Evolutionary conservation across 1,140 invertebrate genomes (phyloP), one percentile per base, ranked within the genome.

Genomic region (Achatina immaculata): DNA sequence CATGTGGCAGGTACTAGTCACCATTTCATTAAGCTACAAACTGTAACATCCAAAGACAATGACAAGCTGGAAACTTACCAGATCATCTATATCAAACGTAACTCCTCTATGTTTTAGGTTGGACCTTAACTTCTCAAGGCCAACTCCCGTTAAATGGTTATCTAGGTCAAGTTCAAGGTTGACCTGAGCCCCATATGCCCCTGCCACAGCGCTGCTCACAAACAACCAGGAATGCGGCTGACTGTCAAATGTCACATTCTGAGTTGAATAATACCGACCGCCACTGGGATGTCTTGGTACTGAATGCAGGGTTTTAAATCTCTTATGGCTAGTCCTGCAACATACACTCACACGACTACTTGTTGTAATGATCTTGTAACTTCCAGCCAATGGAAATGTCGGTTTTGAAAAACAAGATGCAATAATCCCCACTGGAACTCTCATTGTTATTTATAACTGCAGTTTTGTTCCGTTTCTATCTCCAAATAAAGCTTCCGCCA

Each of bases 221-320:
- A 80, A 80, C 11, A 80, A 68, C 78, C 78, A 80, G 28, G 78
- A 80, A 0, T 31, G 42, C 38, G 78, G 78, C 58, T 80, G 78
- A 43, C 72, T 58, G 0, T 80, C 78, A 45, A 78, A 76, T 4
- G 74, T 62, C 14, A 73, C 31, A 34, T 7, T 71, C 28, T 51
- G 40, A 31, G 40, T 34, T 28, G 43, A 73, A 48, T 24, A 62
- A 31, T 28, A 62, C 14, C n/a, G 51, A 6, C 6, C 51, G n/a
- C 6, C 51, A 34, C 11, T 34, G n/a, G 6, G 4, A 62, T 62
- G 58, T 14, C 16, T 62, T 45, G 68, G 19, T 28, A 42, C 14
- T 42, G 68, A 11, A 14, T 40, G 68, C 38, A 42, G 6, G 2
- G 34, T 40, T 1, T 38, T 4, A 2, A 21, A n/a, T 42, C 38